Evolutionary conservation across 92 coral and sea anemone genomes (phyloP).

Genomic region (Porites divaricata): DNA sequence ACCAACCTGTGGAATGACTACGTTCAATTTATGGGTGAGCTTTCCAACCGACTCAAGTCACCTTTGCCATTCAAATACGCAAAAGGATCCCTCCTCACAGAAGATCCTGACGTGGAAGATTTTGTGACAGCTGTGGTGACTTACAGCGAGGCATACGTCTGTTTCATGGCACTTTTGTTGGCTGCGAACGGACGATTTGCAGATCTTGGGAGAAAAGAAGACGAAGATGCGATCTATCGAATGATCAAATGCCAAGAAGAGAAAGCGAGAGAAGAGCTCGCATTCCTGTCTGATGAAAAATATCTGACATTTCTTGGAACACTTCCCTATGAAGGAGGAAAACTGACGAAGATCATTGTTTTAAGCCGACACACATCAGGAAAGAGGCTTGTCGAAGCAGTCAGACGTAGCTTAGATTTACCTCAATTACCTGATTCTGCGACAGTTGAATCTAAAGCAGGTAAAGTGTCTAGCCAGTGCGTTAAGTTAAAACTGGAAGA

Average conservation of each 20-base stretch:
- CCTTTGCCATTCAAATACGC: slow-evolving; percentile 16
- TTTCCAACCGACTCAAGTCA: slow-evolving; percentile 6
- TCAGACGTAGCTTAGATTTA: not conserved
- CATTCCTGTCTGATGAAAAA: not conserved
- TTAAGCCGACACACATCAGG: not conserved
- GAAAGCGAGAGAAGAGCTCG: not conserved
- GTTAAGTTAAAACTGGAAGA: not conserved
- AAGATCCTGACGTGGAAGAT: not conserved
- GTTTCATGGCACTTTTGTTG: not conserved
- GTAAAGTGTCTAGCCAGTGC: not conserved
- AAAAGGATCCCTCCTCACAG: not conserved
- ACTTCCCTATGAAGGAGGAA: not conserved
- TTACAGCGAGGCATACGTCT: not conserved
- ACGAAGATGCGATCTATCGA: not conserved
- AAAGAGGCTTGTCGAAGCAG: not conserved
- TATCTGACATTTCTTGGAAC: not conserved
- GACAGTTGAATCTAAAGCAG: not conserved
- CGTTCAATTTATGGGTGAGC: slow-evolving; percentile 35
- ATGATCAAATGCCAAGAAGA: not conserved
- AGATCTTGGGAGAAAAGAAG: not conserved
- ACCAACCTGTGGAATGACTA: slow-evolving; percentile 27
- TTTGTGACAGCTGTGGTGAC: not conserved
- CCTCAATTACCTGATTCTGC: not conserved
- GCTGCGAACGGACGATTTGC: not conserved
- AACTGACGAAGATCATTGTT: not conserved